Evolutionary conservation across 2,888 invertebrate genomes (phyloP).

Genomic region (Cerceris rybyensis): DNA sequence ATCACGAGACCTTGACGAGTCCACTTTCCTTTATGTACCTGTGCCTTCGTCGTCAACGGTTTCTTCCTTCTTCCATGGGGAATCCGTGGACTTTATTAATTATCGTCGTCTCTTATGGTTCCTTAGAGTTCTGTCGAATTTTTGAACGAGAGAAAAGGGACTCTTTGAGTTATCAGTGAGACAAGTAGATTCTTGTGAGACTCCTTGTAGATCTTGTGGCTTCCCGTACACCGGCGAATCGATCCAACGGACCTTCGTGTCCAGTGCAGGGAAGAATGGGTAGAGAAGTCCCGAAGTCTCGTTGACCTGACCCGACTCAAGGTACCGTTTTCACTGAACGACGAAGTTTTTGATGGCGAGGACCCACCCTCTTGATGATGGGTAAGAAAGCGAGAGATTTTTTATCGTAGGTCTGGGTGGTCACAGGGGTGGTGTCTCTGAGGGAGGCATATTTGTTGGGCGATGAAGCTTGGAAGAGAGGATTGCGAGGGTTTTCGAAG

Average conservation of each 20-base stretch:
- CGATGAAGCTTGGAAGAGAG: neutral
- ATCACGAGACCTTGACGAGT: slow-evolving; percentile 11
- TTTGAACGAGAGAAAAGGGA: too few relatives aligned
- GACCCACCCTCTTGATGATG: neutral
- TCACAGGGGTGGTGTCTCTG: too few relatives aligned
- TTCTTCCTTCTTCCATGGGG: neutral
- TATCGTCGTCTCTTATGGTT: slow-evolving; percentile 4
- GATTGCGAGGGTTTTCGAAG: too few relatives aligned
- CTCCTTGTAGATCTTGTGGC: slow-evolving; percentile 35
- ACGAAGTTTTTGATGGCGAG: neutral
- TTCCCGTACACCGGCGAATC: slow-evolving; percentile 27
- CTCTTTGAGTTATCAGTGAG: too few relatives aligned
- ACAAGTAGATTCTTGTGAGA: slow-evolving; percentile 4
- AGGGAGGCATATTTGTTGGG: neutral
- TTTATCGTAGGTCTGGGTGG: neutral
- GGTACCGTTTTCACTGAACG: slow-evolving; percentile 5
- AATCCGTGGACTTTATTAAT: slow-evolving; percentile 33
- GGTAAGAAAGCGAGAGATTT: neutral
- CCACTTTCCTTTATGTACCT: neutral
- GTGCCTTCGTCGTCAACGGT: too few relatives aligned
- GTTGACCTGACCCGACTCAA: slow-evolving; percentile 17
- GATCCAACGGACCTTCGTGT: slow-evolving; percentile 38
- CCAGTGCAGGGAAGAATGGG: slow-evolving; percentile 16
- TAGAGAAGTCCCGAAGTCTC: slow-evolving; percentile 6
- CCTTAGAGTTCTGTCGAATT: too few relatives aligned